A percentile compares a stretch with the other conserved stretches of the same genome.
These are phyloP conservation scores for Copsychus sechellarum DNA, from an alignment of 2,113 vertebrate species.

Conservation along the genomic window DNA sequence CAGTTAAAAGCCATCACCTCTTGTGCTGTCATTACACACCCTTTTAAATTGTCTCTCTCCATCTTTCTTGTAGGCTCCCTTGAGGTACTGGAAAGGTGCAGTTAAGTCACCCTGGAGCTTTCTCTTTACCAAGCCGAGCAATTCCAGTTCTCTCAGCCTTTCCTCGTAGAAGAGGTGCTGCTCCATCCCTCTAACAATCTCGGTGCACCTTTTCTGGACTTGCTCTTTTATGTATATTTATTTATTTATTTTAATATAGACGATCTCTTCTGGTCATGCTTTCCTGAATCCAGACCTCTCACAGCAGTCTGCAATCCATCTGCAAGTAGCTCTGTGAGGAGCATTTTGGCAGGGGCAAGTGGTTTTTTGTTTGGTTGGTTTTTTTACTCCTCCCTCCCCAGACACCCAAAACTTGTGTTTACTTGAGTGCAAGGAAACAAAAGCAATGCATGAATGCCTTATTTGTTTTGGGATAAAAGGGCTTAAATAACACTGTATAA, in stretches of 20 bases:
- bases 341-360: not conserved
- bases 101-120: not conserved
- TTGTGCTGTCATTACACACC: not conserved
- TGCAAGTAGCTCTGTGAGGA: not conserved
- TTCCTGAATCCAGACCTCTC: not conserved
- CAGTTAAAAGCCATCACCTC: not conserved
- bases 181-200: not conserved
- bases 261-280: no score
- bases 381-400: not conserved
- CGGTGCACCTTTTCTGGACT: not conserved
- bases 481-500: not conserved
- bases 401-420: accelerated
- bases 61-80: not conserved
- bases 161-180: not conserved
- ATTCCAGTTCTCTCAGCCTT: not conserved
- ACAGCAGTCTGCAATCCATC: accelerated
- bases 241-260: not conserved
- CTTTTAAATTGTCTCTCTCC: not conserved
- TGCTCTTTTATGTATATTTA: not conserved
- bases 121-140: not conserved
- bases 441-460: not conserved
- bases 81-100: not conserved
- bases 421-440: not conserved
- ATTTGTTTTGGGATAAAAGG: not conserved
- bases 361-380: accelerated